phyloP scores from a whole-genome alignment of 2,113 vertebrate genomes.

The Orthonyx spaldingii region DNA sequence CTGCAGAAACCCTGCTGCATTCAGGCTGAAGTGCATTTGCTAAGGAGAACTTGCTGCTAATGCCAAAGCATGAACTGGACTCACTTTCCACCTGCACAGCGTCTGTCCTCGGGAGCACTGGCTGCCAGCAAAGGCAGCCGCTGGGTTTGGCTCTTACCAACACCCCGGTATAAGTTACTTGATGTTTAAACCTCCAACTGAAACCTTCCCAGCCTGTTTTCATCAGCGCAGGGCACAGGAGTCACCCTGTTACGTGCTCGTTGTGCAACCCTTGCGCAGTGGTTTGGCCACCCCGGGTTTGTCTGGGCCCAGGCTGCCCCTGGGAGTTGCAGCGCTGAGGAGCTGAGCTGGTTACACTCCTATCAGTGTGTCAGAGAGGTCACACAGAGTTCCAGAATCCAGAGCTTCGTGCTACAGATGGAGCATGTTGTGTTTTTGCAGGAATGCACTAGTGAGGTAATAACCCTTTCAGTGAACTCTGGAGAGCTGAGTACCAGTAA shows the following conservation, averaged over 20 bases:
- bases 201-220: background rate
- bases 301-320: background rate
- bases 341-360: background rate
- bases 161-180: background rate
- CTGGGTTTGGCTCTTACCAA: background rate
- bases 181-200: background rate
- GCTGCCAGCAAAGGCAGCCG: background rate
- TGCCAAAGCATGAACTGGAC: background rate
- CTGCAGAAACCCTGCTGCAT: background rate
- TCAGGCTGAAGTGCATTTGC: background rate
- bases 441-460: conserved; percentile 26
- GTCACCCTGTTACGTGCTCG: accelerated
- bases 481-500: conserved; percentile 18
- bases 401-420: background rate
- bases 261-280: background rate
- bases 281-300: background rate
- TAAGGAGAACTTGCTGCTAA: conserved; percentile 5
- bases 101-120: background rate
- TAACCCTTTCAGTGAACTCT: background rate
- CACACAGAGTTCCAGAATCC: background rate
- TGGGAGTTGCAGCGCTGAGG: background rate
- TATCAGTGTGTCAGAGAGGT: background rate
- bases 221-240: background rate
- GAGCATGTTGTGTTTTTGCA: conserved; percentile 8
- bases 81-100: background rate